Base-by-base conservation (phyloP, 2,113 vertebrate species). In the Mastomys coucha region DNA sequence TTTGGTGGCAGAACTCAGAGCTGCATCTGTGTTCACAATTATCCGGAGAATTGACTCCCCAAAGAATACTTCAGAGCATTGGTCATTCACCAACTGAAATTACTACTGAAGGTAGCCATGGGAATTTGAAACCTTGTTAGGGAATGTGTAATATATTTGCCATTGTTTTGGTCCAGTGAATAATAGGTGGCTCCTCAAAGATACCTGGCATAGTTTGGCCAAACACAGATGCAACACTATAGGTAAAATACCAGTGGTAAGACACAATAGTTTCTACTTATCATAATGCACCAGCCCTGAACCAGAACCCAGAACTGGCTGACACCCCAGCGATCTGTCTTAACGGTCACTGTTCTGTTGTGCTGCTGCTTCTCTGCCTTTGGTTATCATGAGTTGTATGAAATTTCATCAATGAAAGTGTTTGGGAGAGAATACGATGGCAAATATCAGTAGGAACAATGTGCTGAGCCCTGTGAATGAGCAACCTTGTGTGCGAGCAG, bases 161-260 rank as follows among this genome's bases (percentile, higher is more conserved):
- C 89, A 95, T 94, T 94, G 94, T 88, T 65, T 65, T 95, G 58
- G 26, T 75, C 72, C 5, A 88, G 90, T 90, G 92, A 97, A 85
- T 60, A 97, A 85, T 60, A 89, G 95, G 26, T 91, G 89, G 22
- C 70, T 96, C 94, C 78, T 89, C 51, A 76, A 31, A 77, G 75
- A 90, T 96, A 97, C 91, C 94, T 98, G 96, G 84, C 31, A 8
- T 73, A 89, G 28, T 78, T 49, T 49, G 75, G 60, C 60, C 93
- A 96, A 96, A 91, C 73, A 87, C 91, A 94, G 91, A 97, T 96
- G 53, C 12, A 97, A 33, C 42, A 84, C 84, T 96, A 96, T 93
- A 95, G 96, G 93, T 91, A 58, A 53, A 93, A 95, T 78, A 96
- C 24, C 67, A 89, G 45, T 63, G 69, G 36, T 87, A 95, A 95